phyloP scores from a whole-genome alignment of 2,797 vertebrate species.

The Cynopterus sphinx region DNA sequence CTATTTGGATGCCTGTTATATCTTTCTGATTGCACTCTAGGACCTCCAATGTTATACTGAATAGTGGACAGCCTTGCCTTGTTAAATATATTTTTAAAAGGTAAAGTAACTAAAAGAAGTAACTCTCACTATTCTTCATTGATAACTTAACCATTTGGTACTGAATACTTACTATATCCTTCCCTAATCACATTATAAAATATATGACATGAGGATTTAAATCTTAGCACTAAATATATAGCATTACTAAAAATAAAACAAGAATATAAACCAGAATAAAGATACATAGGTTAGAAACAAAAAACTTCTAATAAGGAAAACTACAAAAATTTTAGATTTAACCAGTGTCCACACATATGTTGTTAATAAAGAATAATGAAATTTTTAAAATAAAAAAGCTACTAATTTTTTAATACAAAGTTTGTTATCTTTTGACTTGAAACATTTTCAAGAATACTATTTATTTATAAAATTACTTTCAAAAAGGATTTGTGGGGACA shows the following conservation, averaged over 20 bases:
- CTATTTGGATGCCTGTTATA: too few species aligned
- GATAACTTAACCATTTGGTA: background rate
- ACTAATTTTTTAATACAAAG: background rate
- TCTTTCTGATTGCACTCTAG: too few species aligned
- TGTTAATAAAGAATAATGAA: background rate
- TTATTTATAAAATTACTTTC: background rate
- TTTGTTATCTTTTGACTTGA: background rate
- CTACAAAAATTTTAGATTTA: background rate
- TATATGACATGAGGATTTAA: background rate
- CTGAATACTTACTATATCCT: background rate
- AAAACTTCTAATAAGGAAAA: background rate
- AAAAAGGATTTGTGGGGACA: background rate
- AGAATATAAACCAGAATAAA: background rate
- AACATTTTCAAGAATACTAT: background rate
- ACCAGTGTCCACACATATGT: background rate
- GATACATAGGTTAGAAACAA: background rate
- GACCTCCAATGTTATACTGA: too few species aligned
- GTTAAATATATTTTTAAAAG: background rate
- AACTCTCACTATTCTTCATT: background rate
- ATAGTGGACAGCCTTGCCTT: too few species aligned
- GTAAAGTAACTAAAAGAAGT: background rate
- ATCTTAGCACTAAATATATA: background rate
- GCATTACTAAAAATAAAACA: constrained; percentile 20
- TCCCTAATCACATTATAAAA: constrained; percentile 7
- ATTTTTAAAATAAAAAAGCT: background rate